Evolutionary conservation across 2,797 vertebrate species (phyloP).

Genomic region (Decapterus maruadsi): DNA sequence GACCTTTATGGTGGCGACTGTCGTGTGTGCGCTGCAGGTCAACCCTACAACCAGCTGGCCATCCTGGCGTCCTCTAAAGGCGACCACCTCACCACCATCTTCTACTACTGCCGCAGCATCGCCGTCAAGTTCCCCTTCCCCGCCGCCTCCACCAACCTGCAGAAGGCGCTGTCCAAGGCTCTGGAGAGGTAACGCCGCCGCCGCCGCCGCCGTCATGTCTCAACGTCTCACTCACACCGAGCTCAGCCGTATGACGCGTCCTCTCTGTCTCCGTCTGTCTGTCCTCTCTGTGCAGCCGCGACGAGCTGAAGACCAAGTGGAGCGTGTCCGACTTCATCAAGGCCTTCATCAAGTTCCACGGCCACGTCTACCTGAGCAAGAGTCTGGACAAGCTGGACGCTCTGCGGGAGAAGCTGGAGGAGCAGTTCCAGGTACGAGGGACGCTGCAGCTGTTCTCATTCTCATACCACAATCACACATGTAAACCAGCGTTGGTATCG

Average conservation of each 20-base stretch:
- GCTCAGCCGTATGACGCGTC: too few relatives aligned
- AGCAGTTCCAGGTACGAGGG: slow-evolving; percentile 99
- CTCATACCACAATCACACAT: too few relatives aligned
- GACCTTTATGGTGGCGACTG: too few relatives aligned
- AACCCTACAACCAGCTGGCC: slow-evolving; percentile 99
- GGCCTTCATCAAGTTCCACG: slow-evolving; percentile 98
- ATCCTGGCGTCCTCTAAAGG: slow-evolving; percentile 99
- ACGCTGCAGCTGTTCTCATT: too few relatives aligned
- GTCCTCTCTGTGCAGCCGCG: slow-evolving; percentile 85
- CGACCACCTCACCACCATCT: slow-evolving; percentile 99
- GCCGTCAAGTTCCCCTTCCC: slow-evolving; percentile 99
- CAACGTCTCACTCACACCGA: not conserved
- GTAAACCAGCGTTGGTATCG: too few relatives aligned
- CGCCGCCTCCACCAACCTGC: slow-evolving; percentile 98
- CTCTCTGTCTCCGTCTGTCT: too few relatives aligned
- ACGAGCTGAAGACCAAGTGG: slow-evolving; percentile 97
- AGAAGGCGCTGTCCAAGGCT: slow-evolving; percentile 99
- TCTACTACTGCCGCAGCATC: slow-evolving; percentile 99
- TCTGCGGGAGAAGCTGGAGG: slow-evolving; percentile 96
- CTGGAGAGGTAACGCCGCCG: slow-evolving; percentile 98
- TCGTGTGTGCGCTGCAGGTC: slow-evolving; percentile 86
- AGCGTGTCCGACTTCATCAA: slow-evolving; percentile 97
- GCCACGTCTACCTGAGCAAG: slow-evolving; percentile 96
- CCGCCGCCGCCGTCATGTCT: too few relatives aligned
- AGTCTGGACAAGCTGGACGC: slow-evolving; percentile 93